Evolutionary conservation across 1,140 invertebrate species (phyloP), one percentile per base, ranked within the genome.

Genomic region (Galleria mellonella): DNA sequence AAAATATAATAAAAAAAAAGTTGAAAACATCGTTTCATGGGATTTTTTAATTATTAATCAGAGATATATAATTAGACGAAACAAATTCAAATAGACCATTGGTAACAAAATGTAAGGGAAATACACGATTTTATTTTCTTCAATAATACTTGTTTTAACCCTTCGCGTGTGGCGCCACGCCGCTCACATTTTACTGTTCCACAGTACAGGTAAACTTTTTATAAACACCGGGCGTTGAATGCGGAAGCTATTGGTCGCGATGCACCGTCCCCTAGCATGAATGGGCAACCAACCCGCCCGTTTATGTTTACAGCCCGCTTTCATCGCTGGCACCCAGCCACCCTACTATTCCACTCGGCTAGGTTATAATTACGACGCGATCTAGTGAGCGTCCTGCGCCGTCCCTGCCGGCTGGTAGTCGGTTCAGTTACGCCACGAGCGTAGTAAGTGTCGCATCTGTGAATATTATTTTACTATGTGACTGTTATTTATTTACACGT

Each of bases 341-440:
- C 43, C 38, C 47, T 9, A 60, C 71, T 68, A 72, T 73, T 66
- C 60, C 51, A 69, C 54, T 71, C 48, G 51, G 71, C 72, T 73
- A 75, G 71, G 74, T 75, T 79, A 82, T 78, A 82, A 60, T 72
- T 69, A 48, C 55, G 62, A 6, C 60, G 71, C 69, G 66, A 68
- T 55, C 51, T 69, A 37, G 35, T 60, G 62, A 65, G 66, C 65
- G 62, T 70, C 65, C 70, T 54, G 62, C 62, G 55, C 50, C 17
- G 54, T 68, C 58, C 58, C 58, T 60, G 53, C 65, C 61, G 51
- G 54, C 51, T 51, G 55, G 47, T 52, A 51, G 32, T 47, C 36
- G 36, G 59, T 32, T 69, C 71, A 78, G 74, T 82, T 72, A 62
- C 64, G 63, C 70, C 51, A 69, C 58, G 66, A 62, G 52, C 69